Evolutionary conservation across 1,140 invertebrate species (phyloP).

Genomic region (Papilio aristodemus): DNA sequence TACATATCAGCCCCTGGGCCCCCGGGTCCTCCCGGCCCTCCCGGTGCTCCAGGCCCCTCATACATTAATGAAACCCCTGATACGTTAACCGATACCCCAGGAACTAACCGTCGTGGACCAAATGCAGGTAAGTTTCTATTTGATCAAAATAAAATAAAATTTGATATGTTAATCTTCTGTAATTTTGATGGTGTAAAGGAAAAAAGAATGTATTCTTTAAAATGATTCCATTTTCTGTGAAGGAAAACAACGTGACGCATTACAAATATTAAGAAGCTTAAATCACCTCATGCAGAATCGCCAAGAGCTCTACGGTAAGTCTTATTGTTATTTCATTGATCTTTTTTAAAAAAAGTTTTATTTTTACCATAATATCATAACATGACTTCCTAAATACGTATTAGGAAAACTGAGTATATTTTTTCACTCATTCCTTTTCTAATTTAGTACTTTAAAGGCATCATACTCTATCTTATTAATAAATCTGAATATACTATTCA

Average conservation of each 20-base stretch:
- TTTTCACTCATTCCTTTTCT: neutral
- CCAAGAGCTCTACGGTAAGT: conserved; percentile 65
- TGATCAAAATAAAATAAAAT: neutral
- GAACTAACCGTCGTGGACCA: conserved; percentile 60
- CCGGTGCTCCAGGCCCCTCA: conserved; percentile 35
- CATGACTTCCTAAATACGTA: neutral
- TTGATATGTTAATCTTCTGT: no score
- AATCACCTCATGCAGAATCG: conserved; percentile 67
- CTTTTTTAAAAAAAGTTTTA: neutral
- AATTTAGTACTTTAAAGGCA: neutral
- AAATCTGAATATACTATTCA: conserved; percentile 2
- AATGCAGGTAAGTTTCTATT: conserved; percentile 47
- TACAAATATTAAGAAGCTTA: conserved; percentile 65
- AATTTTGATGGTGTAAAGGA: no score
- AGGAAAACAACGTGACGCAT: conserved; percentile 66
- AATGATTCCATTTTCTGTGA: no score
- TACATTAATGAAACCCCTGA: conserved; percentile 56
- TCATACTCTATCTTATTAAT: neutral
- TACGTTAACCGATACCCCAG: conserved; percentile 67
- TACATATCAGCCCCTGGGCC: conserved; percentile 84
- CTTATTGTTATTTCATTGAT: conserved; percentile 28
- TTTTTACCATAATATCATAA: neutral
- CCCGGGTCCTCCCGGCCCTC: conserved; percentile 85
- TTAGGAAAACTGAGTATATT: no score
- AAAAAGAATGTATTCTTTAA: no score